Conservation (phyloP, 2,113 vertebrate genomes). For the Dunckerocampus dactyliophorus region DNA sequence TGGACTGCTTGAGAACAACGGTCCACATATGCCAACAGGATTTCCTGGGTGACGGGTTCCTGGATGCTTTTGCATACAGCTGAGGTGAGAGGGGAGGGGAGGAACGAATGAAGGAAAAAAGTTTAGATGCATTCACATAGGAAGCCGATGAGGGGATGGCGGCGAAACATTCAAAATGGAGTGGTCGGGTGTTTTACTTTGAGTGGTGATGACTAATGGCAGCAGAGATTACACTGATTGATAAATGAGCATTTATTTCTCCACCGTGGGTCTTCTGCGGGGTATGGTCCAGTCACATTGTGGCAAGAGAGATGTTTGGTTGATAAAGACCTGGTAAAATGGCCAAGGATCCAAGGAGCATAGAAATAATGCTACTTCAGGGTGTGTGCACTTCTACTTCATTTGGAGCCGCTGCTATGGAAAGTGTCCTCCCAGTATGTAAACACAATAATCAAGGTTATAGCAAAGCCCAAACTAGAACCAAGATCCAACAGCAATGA, state of each 20-base stretch:
- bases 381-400: no score
- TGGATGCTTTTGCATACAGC: conserved; percentile 96
- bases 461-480: no score
- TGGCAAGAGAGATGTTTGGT: no score
- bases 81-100: conserved; percentile 50
- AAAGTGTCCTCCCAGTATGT: no score
- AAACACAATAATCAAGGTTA: no score
- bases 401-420: no score
- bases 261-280: neutral
- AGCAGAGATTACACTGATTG: neutral
- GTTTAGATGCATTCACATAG: neutral
- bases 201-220: neutral
- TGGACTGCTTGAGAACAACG: conserved; percentile 77
- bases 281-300: neutral
- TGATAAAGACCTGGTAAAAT: neutral
- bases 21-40: conserved; percentile 89
- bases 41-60: conserved; percentile 93
- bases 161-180: neutral
- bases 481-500: no score
- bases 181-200: neutral
- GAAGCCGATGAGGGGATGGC: neutral
- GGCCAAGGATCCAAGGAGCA: neutral
- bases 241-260: neutral
- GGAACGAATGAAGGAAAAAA: neutral
- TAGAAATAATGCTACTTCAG: no score